Conservation (phyloP, 2,888 invertebrate species). For the Athripsodes cinereus region DNA sequence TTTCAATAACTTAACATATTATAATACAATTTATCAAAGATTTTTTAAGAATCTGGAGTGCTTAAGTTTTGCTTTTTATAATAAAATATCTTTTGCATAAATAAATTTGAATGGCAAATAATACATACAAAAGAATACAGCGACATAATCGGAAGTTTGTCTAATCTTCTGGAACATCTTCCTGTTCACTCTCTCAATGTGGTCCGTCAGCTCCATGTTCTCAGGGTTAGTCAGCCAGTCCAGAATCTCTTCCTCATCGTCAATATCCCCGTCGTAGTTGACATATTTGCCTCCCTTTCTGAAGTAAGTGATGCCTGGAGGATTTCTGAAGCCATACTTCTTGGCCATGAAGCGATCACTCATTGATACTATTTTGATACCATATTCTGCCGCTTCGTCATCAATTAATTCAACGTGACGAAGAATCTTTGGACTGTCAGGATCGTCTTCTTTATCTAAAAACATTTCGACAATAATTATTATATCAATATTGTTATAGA, state of each 20-base stretch:
- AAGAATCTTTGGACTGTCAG: constrained; percentile 71
- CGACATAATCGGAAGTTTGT: constrained; percentile 82
- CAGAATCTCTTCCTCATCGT: constrained; percentile 83
- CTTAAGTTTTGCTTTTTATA: no score
- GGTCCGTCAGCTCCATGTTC: constrained; percentile 90
- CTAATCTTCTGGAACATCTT: constrained; percentile 92
- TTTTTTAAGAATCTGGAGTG: no score
- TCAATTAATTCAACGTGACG: constrained; percentile 85
- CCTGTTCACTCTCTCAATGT: constrained; percentile 83
- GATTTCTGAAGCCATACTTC: constrained; percentile 84
- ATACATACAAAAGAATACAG: constrained; percentile 80
- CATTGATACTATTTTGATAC: constrained; percentile 85
- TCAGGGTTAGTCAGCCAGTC: constrained; percentile 92
- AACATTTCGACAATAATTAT: not conserved
- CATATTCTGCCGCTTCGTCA: constrained; percentile 87
- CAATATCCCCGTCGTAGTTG: constrained; percentile 89
- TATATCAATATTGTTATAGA: not conserved
- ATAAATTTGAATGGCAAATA: no score
- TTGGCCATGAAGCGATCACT: constrained; percentile 87
- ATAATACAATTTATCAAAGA: no score
- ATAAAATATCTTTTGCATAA: no score
- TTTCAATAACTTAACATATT: no score
- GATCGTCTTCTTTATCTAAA: constrained; percentile 75
- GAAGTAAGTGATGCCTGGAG: constrained; percentile 88
- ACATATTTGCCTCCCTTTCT: constrained; percentile 80